Base-by-base conservation (phyloP, 2,797 vertebrate species). In the Enteromius paludinosus region DNA sequence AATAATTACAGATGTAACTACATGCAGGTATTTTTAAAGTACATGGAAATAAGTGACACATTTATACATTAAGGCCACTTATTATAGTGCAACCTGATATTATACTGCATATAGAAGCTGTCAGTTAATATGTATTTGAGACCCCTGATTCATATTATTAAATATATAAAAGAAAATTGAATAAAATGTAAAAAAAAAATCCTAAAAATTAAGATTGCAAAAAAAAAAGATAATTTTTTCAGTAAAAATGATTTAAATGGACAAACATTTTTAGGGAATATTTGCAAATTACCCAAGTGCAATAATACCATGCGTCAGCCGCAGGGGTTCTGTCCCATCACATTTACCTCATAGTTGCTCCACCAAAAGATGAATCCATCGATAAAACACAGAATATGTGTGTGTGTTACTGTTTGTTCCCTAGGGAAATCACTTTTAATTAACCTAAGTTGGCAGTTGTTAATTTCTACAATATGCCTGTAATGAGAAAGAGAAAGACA, bases 371-470 rank as follows among this genome's bases (percentile, higher is more conserved):
- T 68, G 62, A 82, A 68, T 66, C 35, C 72, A 54, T 56, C 35
- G 71, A 82, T 82, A 82, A 69, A 65, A 41, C 38, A 9, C 8
- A 8, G 25, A 72, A 28, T 79, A 15, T 69, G 30, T 79, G 80
- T 70, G 74, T 30, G 47, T 71, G 76, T 86, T 77, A 47, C 76
- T 85, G 84, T 89, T 84, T 83, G 81, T 80, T 84, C 86, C 83
- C 83, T n/a, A 70, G 83, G 82, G 88, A 87, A 87, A 86, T 84
- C 72, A 87, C 78, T 84, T 82, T 86, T 86, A 89, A 87, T 89
- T 87, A 89, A 89, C 87, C 87, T 86, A 78, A 88, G 80, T 88
- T 85, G 83, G 86, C 85, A 87, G 86, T 86, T 85, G 72, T 75
- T 88, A 85, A 89, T 87, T 86, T 85, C 73, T 84, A 84, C 87